Percentiles rank a stretch among this genome's conserved stretches.
These are phyloP conservation scores for Rhinichthys osculus DNA, from an alignment of 2,797 vertebrate species.

Conservation along the genomic window DNA sequence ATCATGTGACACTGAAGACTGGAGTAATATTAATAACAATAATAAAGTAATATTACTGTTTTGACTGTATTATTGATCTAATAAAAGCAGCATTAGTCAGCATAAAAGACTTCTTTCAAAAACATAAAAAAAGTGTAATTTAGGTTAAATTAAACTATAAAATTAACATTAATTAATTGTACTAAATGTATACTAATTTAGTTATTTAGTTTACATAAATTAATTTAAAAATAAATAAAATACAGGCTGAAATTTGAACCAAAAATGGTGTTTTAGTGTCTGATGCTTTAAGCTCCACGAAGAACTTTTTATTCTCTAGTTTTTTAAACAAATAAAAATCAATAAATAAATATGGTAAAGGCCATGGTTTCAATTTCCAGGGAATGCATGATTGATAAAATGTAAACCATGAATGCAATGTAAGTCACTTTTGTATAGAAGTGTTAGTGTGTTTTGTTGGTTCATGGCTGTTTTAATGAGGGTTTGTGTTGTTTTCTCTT, in stretches of 20 bases:
- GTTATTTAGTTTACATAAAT: neutral
- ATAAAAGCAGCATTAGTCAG: neutral
- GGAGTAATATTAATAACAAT: too few species aligned
- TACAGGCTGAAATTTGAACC: neutral
- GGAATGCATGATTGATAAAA: neutral
- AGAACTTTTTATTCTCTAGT: neutral
- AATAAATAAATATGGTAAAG: neutral
- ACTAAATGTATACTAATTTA: neutral
- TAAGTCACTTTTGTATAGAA: neutral
- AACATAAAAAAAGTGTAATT: neutral
- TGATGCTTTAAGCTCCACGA: neutral
- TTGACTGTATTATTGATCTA: neutral
- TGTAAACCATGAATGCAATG: neutral
- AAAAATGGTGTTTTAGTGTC: neutral
- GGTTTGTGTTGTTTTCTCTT: neutral
- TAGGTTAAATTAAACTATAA: neutral
- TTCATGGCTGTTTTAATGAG: neutral
- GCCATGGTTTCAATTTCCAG: neutral
- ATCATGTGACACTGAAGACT: too few species aligned
- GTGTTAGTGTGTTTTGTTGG: neutral
- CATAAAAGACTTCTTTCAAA: neutral
- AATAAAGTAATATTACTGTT: too few species aligned
- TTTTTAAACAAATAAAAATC: neutral
- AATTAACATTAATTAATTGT: neutral
- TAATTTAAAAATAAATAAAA: neutral